Evolutionary conservation across 2,113 vertebrate species (phyloP), one percentile per base, ranked within the genome.

Genomic region (Notothenia rossii): DNA sequence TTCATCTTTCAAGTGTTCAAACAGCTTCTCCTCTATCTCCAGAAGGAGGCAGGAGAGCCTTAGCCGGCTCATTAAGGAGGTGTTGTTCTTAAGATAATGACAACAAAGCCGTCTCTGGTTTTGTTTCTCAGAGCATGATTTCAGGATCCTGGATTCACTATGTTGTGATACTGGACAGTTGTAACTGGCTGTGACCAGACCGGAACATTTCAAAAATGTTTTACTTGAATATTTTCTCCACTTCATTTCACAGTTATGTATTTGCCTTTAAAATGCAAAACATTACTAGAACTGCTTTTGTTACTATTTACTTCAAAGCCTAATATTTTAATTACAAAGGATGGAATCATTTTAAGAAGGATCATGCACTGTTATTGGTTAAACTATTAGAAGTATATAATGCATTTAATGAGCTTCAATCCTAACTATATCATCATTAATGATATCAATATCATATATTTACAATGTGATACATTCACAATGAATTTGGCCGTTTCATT

Each of bases 1-100:
- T 25, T 62, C 66, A 10, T 51, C 45, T 69, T 75, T 64, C 13
- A 64, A 50, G 6, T 36, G 15, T 18, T 64, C 48, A 61, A 43
- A 12, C 29, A 45, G 40, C 51, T 69, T 72, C 48, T 78, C 68
- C 50, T 56, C 29, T 18, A 10, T 68, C 67, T 79, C 82, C 92
- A 91, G 77, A 56, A 83, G 90, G 85, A 76, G 86, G 83, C 89
- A 75, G 79, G 76, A 65, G 72, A 82, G 62, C 15, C 54, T 69
- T 70, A 60, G 51, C 17, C 51, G 46, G n/a, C 64, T 79, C 66
- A 70, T 81, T 80, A 86, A 69, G 29, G 33, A n/a, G 54, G 68
- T 17, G 46, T 69, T 77, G 36, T 15, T 62, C 49, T 89, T 74
- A 67, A 77, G 22, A 56, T 54, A 70, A 63, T 36, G 17, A 20